Percentiles rank a stretch among this genome's conserved stretches.
Evolutionary conservation across 2,113 vertebrate species (phyloP).

Genomic region (Equus przewalskii): DNA sequence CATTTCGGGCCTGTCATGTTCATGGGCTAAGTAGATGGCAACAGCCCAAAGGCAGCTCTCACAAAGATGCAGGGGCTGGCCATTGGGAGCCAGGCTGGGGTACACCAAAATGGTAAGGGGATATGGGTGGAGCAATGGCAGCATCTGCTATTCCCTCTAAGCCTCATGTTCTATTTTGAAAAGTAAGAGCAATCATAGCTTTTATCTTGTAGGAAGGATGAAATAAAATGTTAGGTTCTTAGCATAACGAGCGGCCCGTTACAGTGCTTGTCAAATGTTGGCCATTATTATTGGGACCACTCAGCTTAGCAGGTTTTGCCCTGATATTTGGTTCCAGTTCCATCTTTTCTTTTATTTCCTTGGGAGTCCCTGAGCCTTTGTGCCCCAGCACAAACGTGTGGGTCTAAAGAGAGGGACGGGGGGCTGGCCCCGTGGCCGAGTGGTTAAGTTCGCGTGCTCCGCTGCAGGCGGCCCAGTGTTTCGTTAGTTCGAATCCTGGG

Average conservation of each 20-base stretch:
- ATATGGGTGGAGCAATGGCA: background rate
- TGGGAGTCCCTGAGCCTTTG: background rate
- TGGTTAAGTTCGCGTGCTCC: no score
- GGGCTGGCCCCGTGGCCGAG: no score
- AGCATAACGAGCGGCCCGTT: rapidly evolving
- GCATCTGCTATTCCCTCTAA: background rate
- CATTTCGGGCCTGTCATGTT: background rate
- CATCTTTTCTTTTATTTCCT: background rate
- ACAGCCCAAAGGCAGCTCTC: background rate
- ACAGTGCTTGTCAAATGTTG: no score
- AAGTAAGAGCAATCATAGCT: background rate
- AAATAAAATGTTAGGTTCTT: background rate
- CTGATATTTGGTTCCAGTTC: background rate
- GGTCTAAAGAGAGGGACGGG: background rate
- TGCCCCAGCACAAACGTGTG: background rate
- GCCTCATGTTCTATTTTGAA: background rate
- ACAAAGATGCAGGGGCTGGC: background rate
- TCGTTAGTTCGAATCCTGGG: no score
- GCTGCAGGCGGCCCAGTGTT: no score
- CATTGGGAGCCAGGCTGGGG: background rate
- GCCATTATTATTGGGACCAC: background rate
- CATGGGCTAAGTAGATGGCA: background rate
- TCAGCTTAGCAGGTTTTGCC: background rate
- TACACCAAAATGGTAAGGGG: background rate
- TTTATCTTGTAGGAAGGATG: background rate